Conservation (phyloP, 2,797 vertebrate genomes). For the Syndactyla subalaris region DNA sequence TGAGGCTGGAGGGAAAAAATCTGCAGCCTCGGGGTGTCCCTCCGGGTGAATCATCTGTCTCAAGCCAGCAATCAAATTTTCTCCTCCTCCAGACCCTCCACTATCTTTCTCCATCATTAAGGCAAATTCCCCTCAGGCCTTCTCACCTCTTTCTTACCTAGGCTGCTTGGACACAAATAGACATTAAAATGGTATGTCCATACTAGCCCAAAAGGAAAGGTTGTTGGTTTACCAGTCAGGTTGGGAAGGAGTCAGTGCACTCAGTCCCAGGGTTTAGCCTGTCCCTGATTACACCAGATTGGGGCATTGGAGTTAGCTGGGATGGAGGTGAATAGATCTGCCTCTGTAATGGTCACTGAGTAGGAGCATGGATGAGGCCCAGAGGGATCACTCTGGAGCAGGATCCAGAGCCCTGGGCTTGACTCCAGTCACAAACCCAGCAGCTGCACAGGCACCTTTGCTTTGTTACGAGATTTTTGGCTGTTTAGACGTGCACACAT, state of each 20-base stretch:
- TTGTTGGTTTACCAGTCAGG: not conserved
- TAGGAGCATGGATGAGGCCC: not conserved
- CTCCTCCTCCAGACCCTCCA: not conserved
- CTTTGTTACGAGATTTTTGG: not conserved
- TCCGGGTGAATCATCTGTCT: not conserved
- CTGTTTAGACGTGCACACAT: not conserved
- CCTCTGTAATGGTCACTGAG: not conserved
- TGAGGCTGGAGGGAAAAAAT: not conserved
- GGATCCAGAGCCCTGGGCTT: not conserved
- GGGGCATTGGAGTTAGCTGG: not conserved
- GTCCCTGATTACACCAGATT: not conserved
- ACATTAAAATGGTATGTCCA: not conserved
- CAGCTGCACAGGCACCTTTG: not conserved
- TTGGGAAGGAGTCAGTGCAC: not conserved
- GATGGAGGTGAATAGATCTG: not conserved
- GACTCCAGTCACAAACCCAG: not conserved
- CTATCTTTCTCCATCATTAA: not conserved
- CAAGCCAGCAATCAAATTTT: not conserved
- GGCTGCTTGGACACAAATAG: not conserved
- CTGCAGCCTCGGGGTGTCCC: not conserved
- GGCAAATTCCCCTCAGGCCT: not conserved
- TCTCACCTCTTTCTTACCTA: not conserved
- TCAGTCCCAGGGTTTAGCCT: not conserved
- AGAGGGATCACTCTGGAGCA: not conserved
- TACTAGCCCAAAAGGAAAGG: not conserved